Conservation (phyloP, 2,888 invertebrate species). For the Pilophorus perplexus region DNA sequence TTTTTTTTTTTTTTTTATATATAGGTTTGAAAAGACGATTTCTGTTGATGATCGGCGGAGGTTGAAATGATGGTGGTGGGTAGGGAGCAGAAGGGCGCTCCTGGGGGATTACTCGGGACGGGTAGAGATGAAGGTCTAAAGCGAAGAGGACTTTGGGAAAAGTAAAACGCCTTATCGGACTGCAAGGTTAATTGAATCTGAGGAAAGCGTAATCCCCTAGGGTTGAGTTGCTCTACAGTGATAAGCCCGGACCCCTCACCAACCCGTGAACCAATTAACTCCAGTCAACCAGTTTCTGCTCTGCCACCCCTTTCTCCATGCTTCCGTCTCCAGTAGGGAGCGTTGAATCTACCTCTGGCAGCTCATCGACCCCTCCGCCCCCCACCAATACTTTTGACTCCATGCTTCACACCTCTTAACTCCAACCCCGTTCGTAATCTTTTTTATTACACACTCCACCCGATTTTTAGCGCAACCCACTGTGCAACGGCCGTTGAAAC, state of each 20-base stretch:
- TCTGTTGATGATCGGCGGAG: not conserved
- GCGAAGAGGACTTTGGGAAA: conserved; percentile 15
- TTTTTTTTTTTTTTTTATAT: not conserved
- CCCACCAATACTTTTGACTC: too few species aligned
- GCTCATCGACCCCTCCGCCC: too few species aligned
- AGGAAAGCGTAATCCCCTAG: conserved; percentile 38
- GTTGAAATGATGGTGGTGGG: too few species aligned
- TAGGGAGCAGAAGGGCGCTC: not conserved
- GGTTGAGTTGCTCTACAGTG: conserved; percentile 40
- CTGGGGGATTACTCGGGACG: not conserved
- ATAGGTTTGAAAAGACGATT: not conserved
- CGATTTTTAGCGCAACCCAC: too few species aligned
- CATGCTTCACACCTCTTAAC: too few species aligned
- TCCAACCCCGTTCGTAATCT: too few species aligned
- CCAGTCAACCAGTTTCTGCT: conserved; percentile 29
- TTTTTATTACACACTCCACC: too few species aligned
- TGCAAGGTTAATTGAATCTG: conserved; percentile 41
- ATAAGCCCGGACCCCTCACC: conserved; percentile 29
- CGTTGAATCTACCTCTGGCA: conserved; percentile 9
- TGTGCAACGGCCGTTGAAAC: too few species aligned
- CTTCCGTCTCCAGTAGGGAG: not conserved
- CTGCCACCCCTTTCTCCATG: too few species aligned
- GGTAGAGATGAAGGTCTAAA: too few species aligned
- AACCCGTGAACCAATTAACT: conserved; percentile 40
- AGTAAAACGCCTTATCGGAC: conserved; percentile 32